Conservation (phyloP, 2,113 vertebrate genomes). For the Gallinago media region DNA sequence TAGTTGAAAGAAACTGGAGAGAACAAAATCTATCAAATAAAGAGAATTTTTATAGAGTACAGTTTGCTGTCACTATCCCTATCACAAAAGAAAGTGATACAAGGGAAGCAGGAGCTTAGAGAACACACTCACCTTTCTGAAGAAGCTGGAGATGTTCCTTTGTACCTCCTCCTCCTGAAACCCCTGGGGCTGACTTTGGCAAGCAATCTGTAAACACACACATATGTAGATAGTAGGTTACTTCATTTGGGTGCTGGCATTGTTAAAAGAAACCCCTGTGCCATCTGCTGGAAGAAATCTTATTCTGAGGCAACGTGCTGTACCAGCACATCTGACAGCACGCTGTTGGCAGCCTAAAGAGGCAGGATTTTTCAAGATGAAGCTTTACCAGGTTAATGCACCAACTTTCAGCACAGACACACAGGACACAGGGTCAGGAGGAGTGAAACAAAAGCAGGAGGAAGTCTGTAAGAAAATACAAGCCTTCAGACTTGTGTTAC, state of each 20-base stretch:
- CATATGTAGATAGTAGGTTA: not conserved
- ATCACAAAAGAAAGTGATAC: not conserved
- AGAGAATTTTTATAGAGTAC: not conserved
- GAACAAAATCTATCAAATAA: not conserved
- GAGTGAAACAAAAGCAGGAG: not conserved
- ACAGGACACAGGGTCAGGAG: not conserved
- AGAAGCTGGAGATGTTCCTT: not conserved
- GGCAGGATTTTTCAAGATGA: not conserved
- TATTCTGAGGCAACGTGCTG: not conserved
- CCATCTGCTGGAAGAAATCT: conserved; percentile 51
- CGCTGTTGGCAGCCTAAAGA: not conserved
- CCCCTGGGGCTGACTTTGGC: not conserved
- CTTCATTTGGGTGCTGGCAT: not conserved
- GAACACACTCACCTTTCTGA: not conserved
- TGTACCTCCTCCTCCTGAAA: not conserved
- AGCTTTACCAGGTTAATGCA: not conserved
- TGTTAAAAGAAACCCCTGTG: not conserved
- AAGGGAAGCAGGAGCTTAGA: not conserved
- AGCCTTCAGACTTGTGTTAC: not conserved
- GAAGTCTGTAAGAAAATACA: not conserved
- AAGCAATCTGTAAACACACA: not conserved
- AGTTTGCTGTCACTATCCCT: not conserved
- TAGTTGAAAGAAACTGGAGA: not conserved
- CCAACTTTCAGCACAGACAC: not conserved
- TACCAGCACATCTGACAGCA: not conserved